phyloP scores from a whole-genome alignment of 2,888 invertebrate species.

The Meghimatium bilineatum region DNA sequence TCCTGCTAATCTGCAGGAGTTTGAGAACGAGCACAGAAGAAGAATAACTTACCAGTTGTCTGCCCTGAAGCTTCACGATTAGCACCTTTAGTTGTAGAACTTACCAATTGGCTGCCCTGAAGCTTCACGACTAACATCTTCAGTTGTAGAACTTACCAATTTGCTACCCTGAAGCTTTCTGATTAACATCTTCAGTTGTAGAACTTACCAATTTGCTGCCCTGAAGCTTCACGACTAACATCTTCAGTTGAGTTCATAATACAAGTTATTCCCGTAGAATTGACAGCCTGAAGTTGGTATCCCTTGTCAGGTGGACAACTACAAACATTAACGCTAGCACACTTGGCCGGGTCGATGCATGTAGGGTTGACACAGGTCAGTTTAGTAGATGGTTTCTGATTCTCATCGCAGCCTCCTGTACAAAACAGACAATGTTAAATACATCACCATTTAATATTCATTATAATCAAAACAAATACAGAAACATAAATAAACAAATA shows the following conservation, averaged over 20 bases:
- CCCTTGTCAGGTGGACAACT: slow-evolving; percentile 62
- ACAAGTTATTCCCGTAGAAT: slow-evolving; percentile 58
- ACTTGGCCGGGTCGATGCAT: slow-evolving; percentile 59
- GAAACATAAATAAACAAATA: no score
- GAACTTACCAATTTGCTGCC: slow-evolving; percentile 50
- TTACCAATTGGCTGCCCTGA: no score
- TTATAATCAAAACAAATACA: no score
- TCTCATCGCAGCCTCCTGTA: slow-evolving; percentile 77
- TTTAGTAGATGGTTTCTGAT: slow-evolving; percentile 66
- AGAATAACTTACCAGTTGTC: no score
- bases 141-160: slow-evolving; percentile 55
- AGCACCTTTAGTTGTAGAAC: no score
- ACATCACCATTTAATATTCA: no score
- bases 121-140: no score
- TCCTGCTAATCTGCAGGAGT: no score
- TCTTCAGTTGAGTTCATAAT: slow-evolving; percentile 57
- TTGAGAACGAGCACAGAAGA: no score
- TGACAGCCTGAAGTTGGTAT: slow-evolving; percentile 58
- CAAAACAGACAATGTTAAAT: background rate
- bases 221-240: slow-evolving; percentile 43
- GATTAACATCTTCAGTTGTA: slow-evolving; percentile 50
- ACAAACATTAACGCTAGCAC: slow-evolving; percentile 67
- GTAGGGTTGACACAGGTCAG: slow-evolving; percentile 70
- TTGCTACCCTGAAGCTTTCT: slow-evolving; percentile 41
- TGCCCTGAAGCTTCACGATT: no score